A percentile compares a stretch with the other conserved stretches of the same genome.
phyloP scores from a whole-genome alignment of 2,888 invertebrate species.

The Steinernema hermaphroditum region DNA sequence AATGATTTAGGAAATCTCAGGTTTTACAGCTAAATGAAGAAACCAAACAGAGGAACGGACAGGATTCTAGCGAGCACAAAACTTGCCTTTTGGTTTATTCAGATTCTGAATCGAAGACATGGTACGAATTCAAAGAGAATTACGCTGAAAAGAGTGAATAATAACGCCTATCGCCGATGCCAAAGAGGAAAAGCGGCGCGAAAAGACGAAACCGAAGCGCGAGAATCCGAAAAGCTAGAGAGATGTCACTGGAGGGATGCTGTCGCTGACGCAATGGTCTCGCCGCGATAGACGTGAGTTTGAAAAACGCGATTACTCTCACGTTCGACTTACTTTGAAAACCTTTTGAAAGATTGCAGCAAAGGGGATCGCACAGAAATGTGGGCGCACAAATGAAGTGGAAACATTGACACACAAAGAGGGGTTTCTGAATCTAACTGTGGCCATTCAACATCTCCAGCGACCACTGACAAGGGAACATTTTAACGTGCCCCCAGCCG shows the following conservation, averaged over 20 bases:
- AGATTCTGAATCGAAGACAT: slow-evolving; percentile 46
- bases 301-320: background rate
- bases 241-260: background rate
- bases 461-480: too few relatives aligned
- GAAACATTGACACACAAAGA: too few relatives aligned
- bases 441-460: too few relatives aligned
- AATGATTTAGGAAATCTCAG: background rate
- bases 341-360: too few relatives aligned
- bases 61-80: too few relatives aligned
- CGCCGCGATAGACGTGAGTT: background rate
- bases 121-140: background rate
- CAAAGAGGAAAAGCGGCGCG: background rate
- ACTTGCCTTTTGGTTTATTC: slow-evolving; percentile 58
- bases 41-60: background rate
- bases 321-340: background rate
- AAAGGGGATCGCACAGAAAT: too few relatives aligned
- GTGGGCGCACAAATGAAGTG: too few relatives aligned
- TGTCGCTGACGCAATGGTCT: slow-evolving; percentile 20
- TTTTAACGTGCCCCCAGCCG: too few relatives aligned
- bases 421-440: too few relatives aligned
- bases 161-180: background rate
- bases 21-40: background rate
- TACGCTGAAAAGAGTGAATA: background rate
- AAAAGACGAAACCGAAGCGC: background rate
- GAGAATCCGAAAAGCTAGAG: background rate